Conservation (phyloP, 2,113 vertebrate species). For the Platysteira castanea region DNA sequence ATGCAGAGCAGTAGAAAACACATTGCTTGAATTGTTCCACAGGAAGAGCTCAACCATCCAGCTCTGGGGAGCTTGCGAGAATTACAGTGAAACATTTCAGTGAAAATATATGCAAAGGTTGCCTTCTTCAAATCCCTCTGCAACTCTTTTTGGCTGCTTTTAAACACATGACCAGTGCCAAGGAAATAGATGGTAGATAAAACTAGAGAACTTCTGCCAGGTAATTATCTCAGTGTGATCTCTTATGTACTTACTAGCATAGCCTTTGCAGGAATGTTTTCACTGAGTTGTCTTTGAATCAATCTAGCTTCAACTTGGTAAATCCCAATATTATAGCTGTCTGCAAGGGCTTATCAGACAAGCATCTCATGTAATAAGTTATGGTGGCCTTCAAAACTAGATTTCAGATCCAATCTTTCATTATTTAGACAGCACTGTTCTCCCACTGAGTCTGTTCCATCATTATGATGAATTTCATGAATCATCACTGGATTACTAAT, state of each 20-base stretch:
- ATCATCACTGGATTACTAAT: neutral
- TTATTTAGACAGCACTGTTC: neutral
- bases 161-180: neutral
- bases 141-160: neutral
- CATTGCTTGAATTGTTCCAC: neutral
- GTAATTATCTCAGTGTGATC: neutral
- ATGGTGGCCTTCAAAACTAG: neutral
- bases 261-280: neutral
- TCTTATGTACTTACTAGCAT: neutral
- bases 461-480: neutral
- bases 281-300: neutral
- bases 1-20: neutral
- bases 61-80: neutral
- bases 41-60: neutral
- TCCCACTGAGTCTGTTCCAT: neutral
- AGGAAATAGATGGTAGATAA: neutral
- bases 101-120: neutral
- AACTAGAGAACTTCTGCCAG: neutral
- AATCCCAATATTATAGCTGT: neutral
- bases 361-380: neutral
- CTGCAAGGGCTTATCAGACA: neutral
- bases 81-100: neutral
- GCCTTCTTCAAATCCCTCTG: neutral
- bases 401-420: neutral
- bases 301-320: neutral